Percentiles rank a stretch among this genome's conserved stretches.
These are phyloP conservation scores for Nansenia antarctica DNA, from an alignment of 2,113 vertebrate species.

Conservation along the genomic window DNA sequence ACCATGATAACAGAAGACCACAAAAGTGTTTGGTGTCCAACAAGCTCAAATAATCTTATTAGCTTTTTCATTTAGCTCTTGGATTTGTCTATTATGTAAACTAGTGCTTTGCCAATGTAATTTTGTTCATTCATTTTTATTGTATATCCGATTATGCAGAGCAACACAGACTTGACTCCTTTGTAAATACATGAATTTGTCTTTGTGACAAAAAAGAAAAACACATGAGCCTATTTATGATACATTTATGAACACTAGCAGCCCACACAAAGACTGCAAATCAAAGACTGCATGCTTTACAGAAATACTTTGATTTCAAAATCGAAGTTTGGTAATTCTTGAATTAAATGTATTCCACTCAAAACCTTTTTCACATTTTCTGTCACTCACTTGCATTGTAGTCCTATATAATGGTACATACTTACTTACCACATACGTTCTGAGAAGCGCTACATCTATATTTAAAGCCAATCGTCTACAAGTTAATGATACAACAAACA, in stretches of 20 bases:
- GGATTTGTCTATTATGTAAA: slow-evolving; percentile 18
- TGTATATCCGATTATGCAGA: slow-evolving; percentile 43
- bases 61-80: slow-evolving; percentile 8
- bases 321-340: slow-evolving; percentile 6
- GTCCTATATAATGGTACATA: no score
- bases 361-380: neutral
- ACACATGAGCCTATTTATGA: neutral
- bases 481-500: neutral
- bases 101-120: slow-evolving; percentile 5
- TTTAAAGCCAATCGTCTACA: neutral
- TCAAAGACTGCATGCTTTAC: neutral
- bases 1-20: slow-evolving; percentile 20
- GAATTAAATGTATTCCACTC: neutral
- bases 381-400: neutral
- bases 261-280: neutral
- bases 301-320: neutral
- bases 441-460: neutral
- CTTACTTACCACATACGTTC: no score
- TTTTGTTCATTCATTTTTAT: slow-evolving; percentile 25
- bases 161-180: slow-evolving; percentile 32
- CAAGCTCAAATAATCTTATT: slow-evolving; percentile 49
- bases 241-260: slow-evolving; percentile 11
- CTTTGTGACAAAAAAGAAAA: neutral
- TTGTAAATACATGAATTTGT: slow-evolving; percentile 46
- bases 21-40: slow-evolving; percentile 27